Conservation (phyloP, 2,113 vertebrate species). For the Thunnus thynnus region DNA sequence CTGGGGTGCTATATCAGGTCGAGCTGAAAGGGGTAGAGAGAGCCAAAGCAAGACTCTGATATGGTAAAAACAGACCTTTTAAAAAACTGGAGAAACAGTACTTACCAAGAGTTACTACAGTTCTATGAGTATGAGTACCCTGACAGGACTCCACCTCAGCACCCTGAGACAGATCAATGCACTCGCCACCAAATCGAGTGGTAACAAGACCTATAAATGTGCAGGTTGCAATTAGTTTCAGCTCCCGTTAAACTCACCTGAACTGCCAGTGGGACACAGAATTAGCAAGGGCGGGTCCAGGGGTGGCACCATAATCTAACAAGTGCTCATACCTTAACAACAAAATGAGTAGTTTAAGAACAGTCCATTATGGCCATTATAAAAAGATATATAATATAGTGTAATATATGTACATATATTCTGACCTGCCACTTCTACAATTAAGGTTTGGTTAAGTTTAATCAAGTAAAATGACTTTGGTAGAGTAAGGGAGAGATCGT, state of each 20-base stretch:
- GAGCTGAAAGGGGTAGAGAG: constrained; percentile 34
- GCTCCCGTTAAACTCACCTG: background rate
- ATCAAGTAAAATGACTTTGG: too few species aligned
- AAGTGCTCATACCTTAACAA: background rate
- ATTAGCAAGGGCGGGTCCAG: background rate
- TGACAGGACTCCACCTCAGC: background rate
- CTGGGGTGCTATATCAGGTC: constrained; percentile 57
- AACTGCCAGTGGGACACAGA: background rate
- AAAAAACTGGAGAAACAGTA: constrained; percentile 29
- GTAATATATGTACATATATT: too few species aligned
- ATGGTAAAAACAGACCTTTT: constrained; percentile 47
- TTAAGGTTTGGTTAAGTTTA: too few species aligned
- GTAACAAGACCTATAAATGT: constrained; percentile 10
- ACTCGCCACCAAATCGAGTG: background rate
- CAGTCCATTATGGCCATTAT: too few species aligned
- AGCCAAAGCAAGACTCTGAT: constrained; percentile 17
- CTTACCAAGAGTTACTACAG: constrained; percentile 24
- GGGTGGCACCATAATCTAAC: background rate
- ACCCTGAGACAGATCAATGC: background rate
- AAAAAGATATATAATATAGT: too few species aligned
- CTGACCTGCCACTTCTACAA: too few species aligned
- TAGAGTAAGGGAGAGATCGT: too few species aligned
- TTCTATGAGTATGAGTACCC: background rate
- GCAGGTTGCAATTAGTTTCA: too few species aligned
- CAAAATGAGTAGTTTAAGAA: background rate